A percentile compares a stretch with the other conserved stretches of the same genome.
Conservation (phyloP, 2,113 vertebrate species). For the Charadrius vociferus region DNA sequence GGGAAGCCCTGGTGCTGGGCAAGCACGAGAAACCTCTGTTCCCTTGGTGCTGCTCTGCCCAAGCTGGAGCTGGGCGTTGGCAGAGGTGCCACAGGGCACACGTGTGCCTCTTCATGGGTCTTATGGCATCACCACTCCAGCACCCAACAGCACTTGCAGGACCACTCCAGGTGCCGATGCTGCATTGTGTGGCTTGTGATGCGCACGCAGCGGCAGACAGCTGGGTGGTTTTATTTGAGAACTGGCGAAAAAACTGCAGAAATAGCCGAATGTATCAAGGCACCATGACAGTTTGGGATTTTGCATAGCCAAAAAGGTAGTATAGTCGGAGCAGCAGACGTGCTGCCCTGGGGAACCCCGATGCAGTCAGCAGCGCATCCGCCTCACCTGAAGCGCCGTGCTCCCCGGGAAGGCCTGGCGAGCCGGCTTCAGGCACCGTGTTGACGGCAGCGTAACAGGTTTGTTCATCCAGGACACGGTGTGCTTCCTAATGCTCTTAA, state of each 20-base stretch:
- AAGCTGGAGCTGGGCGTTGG: rapidly evolving
- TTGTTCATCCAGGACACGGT: not conserved
- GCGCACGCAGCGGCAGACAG: not conserved
- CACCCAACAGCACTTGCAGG: not conserved
- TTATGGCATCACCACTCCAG: rapidly evolving
- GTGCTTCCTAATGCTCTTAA: not conserved
- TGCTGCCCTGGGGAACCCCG: rapidly evolving
- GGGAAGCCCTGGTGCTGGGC: rapidly evolving
- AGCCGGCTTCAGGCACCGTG: rapidly evolving
- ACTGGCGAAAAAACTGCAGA: not conserved
- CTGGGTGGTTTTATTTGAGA: not conserved
- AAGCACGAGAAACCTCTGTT: not conserved
- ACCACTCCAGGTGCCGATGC: not conserved
- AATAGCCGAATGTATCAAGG: not conserved
- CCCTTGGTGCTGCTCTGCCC: not conserved
- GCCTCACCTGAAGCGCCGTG: not conserved
- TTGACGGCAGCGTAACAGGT: not conserved
- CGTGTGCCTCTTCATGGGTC: rapidly evolving
- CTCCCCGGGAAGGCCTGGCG: rapidly evolving
- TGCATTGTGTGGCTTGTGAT: not conserved
- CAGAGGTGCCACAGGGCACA: rapidly evolving
- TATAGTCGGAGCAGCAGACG: rapidly evolving
- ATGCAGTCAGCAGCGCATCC: rapidly evolving
- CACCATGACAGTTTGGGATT: rapidly evolving
- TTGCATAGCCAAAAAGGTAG: not conserved